Conservation (phyloP, 2,113 vertebrate species). For the Irena cyanogastra region DNA sequence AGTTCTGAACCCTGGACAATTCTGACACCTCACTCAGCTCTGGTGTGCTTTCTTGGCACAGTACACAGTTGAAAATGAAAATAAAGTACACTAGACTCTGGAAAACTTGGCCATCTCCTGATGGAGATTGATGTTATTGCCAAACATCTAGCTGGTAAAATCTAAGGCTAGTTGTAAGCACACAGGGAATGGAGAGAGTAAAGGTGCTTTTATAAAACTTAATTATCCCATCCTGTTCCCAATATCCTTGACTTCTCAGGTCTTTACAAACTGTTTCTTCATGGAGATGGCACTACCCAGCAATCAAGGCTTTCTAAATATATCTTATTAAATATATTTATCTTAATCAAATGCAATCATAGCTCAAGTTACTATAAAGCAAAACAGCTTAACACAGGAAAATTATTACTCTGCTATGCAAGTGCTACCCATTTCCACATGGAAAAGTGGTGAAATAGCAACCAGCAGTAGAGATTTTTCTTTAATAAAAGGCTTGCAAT, state of each 20-base stretch:
- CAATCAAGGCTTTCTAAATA: neutral
- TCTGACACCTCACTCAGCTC: neutral
- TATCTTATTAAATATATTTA: slow-evolving; percentile 23
- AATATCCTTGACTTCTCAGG: neutral
- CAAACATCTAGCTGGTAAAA: neutral
- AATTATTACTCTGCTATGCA: neutral
- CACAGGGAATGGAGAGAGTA: neutral
- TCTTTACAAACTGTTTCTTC: neutral
- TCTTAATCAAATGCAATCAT: slow-evolving; percentile 24
- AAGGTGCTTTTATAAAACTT: neutral
- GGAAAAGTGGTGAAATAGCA: neutral
- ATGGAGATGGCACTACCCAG: neutral
- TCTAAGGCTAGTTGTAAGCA: neutral
- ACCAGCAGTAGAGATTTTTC: neutral
- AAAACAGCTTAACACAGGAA: slow-evolving; percentile 9
- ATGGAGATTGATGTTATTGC: fast-evolving
- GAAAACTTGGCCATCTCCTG: neutral
- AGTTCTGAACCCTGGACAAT: neutral
- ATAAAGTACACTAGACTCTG: neutral
- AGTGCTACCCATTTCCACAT: neutral
- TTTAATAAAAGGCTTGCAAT: neutral
- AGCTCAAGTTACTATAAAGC: neutral
- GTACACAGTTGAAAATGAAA: neutral
- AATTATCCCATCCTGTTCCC: neutral
- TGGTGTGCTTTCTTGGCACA: neutral